These are phyloP conservation scores for Genyomyrus donnyi DNA, from an alignment of 2,113 vertebrate genomes.

Conservation along the genomic window DNA sequence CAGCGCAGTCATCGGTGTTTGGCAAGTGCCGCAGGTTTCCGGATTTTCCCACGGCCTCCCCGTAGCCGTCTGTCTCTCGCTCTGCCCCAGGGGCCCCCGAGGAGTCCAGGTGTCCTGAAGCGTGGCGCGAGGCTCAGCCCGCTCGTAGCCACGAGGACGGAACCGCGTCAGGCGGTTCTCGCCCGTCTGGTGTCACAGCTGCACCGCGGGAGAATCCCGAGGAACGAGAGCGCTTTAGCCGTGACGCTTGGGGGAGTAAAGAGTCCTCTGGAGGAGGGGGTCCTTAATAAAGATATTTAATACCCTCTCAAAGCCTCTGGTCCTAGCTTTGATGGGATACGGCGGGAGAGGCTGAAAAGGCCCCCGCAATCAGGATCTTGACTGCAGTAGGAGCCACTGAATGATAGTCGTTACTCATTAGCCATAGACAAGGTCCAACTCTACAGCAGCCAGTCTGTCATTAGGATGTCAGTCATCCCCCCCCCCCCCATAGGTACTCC, in stretches of 20 bases:
- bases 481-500: too few species aligned
- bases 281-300: slow-evolving; percentile 66
- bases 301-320: slow-evolving; percentile 22
- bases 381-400: not conserved
- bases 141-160: not conserved
- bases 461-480: not conserved
- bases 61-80: not conserved
- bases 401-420: slow-evolving; percentile 30
- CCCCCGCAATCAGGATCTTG: not conserved
- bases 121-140: not conserved
- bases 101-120: not conserved
- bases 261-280: slow-evolving; percentile 31
- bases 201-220: slow-evolving; percentile 30
- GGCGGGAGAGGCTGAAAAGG: slow-evolving; percentile 29
- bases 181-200: not conserved
- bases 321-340: slow-evolving; percentile 34
- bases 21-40: not conserved
- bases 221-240: slow-evolving; percentile 52
- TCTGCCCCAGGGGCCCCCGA: not conserved
- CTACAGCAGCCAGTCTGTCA: not conserved
- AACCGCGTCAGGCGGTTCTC: not conserved
- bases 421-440: not conserved
- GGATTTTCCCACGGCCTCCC: not conserved
- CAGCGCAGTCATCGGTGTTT: not conserved
- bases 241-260: slow-evolving; percentile 29